phyloP scores from a whole-genome alignment of 1,140 invertebrate species.

The Oscheius sp. region DNA sequence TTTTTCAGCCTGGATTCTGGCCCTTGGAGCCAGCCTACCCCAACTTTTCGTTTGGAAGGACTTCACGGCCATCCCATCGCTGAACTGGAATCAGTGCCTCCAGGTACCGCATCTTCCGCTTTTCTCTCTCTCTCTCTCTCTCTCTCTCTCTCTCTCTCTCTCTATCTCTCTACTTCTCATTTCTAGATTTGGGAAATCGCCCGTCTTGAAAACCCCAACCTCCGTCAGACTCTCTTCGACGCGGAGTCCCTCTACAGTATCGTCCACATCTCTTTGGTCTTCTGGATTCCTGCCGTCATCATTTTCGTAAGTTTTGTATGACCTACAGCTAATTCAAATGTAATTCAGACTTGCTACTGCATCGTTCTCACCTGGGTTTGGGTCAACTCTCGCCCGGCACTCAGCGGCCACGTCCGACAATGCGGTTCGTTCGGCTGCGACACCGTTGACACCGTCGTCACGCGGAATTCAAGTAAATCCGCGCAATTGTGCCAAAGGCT shows the following conservation, averaged over 20 bases:
- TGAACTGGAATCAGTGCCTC: constrained; percentile 57
- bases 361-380: constrained; percentile 57
- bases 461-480: neutral
- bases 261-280: constrained; percentile 55
- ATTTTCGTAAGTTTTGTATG: constrained; percentile 42
- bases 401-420: constrained; percentile 25
- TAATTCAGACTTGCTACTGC: constrained; percentile 52
- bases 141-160: too few relatives aligned
- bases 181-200: constrained; percentile 57
- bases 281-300: constrained; percentile 54
- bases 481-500: neutral
- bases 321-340: neutral
- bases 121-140: neutral
- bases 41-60: constrained; percentile 53
- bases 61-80: constrained; percentile 52
- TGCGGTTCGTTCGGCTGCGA: constrained; percentile 39
- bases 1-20: constrained; percentile 49
- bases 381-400: constrained; percentile 53
- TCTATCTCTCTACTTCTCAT: neutral
- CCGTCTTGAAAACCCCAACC: constrained; percentile 44
- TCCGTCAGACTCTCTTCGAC: constrained; percentile 31
- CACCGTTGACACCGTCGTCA: constrained; percentile 47
- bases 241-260: constrained; percentile 53
- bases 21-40: constrained; percentile 50
- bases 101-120: constrained; percentile 35